phyloP scores from a whole-genome alignment of 2,113 vertebrate species.

The Eublepharis macularius region DNA sequence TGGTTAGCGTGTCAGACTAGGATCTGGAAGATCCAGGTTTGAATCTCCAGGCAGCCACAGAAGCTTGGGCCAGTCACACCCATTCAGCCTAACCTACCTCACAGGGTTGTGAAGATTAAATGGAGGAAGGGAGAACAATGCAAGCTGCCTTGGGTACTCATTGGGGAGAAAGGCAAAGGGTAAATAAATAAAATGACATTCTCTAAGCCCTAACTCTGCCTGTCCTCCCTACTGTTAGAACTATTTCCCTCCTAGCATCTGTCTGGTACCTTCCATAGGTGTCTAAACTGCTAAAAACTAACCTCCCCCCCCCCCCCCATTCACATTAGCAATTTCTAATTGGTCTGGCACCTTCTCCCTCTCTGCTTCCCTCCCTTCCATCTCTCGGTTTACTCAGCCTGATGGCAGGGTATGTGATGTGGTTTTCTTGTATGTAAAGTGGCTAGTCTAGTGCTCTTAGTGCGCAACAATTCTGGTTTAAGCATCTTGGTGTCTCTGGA shows the following conservation, averaged over 20 bases:
- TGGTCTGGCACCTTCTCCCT: not conserved
- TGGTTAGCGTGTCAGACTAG: no score
- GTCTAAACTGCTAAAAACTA: not conserved
- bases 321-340: not conserved
- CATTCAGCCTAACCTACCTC: no score
- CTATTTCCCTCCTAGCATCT: not conserved
- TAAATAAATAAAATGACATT: no score
- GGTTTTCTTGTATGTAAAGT: not conserved
- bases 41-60: no score
- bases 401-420: not conserved
- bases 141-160: no score
- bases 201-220: not conserved
- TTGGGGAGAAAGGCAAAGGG: no score
- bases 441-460: not conserved
- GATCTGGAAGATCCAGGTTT: no score
- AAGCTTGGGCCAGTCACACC: no score
- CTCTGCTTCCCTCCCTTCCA: not conserved
- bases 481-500: not conserved
- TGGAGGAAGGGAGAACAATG: no score
- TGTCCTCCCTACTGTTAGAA: not conserved
- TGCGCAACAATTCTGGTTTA: not conserved
- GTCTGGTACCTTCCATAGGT: not conserved
- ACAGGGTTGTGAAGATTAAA: no score
- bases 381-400: not conserved
- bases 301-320: not conserved